Evolutionary conservation across 2,113 vertebrate species (phyloP).

Genomic region (Syngnathus scovelli): DNA sequence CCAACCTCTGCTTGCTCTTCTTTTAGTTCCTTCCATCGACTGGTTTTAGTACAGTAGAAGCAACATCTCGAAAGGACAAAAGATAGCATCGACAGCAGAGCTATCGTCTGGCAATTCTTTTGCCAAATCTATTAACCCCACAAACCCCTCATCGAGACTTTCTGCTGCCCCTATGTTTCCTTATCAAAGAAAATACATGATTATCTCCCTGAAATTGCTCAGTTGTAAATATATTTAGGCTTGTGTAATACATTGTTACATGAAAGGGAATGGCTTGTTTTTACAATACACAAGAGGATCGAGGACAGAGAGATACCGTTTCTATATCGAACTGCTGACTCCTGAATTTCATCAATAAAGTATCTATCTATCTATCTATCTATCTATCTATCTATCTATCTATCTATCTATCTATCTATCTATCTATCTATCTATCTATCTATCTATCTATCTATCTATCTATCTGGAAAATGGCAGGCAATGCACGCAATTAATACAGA

Average conservation of each 20-base stretch:
- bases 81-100: constrained; percentile 36
- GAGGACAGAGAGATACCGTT: too few relatives aligned
- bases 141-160: constrained; percentile 53
- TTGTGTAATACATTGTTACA: too few relatives aligned
- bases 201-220: constrained; percentile 33
- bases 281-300: background rate
- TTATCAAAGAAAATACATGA: constrained; percentile 35
- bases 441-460: too few relatives aligned
- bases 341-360: too few relatives aligned
- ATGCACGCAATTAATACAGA: background rate
- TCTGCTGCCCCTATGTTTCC: constrained; percentile 47
- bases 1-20: constrained; percentile 3
- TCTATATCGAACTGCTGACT: too few relatives aligned
- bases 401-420: too few relatives aligned
- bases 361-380: too few relatives aligned
- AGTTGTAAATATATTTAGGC: constrained; percentile 41
- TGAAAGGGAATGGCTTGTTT: too few relatives aligned
- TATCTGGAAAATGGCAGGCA: background rate
- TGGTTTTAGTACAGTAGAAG: constrained; percentile 14
- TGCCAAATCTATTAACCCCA: constrained; percentile 50
- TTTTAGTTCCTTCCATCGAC: constrained; percentile 13
- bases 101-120: constrained; percentile 52
- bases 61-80: constrained; percentile 11
- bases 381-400: too few relatives aligned
- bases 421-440: too few relatives aligned